A percentile compares a stretch with the other conserved stretches of the same genome.
phyloP scores from a whole-genome alignment of 2,113 vertebrate species.

The Tautogolabrus adspersus region DNA sequence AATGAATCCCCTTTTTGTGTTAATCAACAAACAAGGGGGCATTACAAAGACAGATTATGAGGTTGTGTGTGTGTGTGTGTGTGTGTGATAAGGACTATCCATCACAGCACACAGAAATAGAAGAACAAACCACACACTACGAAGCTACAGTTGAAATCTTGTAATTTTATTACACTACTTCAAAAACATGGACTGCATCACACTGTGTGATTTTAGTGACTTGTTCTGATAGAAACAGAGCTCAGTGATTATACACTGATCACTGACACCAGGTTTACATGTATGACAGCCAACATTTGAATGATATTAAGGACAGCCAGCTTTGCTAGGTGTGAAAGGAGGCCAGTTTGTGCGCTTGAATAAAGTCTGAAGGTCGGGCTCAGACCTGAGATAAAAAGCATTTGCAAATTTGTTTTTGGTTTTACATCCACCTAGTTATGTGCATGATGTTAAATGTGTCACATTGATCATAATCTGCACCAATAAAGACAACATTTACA shows the following conservation, averaged over 20 bases:
- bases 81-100: not conserved
- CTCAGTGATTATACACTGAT: slow-evolving; percentile 23
- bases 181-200: slow-evolving; percentile 50
- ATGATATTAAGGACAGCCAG: slow-evolving; percentile 17
- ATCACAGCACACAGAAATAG: not conserved
- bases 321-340: slow-evolving; percentile 10
- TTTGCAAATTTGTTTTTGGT: slow-evolving; percentile 27
- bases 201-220: not conserved
- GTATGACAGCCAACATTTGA: not conserved
- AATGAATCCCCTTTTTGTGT: no score
- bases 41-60: no score
- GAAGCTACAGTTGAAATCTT: slow-evolving; percentile 38
- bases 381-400: slow-evolving; percentile 28
- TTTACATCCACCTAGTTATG: not conserved
- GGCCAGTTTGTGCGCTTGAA: slow-evolving; percentile 56
- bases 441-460: not conserved
- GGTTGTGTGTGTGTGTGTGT: no score
- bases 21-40: no score
- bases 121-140: slow-evolving; percentile 1
- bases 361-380: not conserved
- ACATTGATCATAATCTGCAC: not conserved
- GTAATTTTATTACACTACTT: slow-evolving; percentile 71
- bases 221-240: slow-evolving; percentile 12
- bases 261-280: not conserved
- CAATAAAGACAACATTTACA: not conserved